A percentile compares a stretch with the other conserved stretches of the same genome.
Conservation (phyloP, 2,888 invertebrate species). For the Cheilosia variabilis region DNA sequence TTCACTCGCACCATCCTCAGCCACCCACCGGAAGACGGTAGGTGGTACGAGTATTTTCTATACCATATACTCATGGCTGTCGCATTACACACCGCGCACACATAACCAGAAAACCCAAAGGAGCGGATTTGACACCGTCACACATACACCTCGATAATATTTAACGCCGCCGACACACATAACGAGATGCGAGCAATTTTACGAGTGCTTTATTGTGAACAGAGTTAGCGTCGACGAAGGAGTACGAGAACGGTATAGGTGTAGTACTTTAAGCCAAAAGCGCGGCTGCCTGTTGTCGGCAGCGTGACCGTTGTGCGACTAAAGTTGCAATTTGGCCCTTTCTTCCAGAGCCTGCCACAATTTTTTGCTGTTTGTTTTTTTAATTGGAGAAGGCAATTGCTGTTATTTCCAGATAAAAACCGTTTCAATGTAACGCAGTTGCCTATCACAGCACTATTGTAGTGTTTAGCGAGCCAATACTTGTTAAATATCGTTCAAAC, state of each 20-base stretch:
- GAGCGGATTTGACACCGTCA: conserved; percentile 51
- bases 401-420: too few relatives aligned
- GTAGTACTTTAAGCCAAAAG: conserved; percentile 12
- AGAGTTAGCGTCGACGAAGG: background rate
- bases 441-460: too few relatives aligned
- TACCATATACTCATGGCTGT: conserved; percentile 52
- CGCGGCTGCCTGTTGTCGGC: conserved; percentile 22
- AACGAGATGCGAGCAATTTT: conserved; percentile 68
- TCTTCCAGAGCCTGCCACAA: too few relatives aligned
- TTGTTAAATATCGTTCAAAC: too few relatives aligned
- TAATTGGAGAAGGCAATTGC: too few relatives aligned
- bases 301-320: too few relatives aligned
- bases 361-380: too few relatives aligned
- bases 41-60: conserved; percentile 30
- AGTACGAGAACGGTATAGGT: background rate
- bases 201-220: conserved; percentile 64
- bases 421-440: too few relatives aligned
- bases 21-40: conserved; percentile 7
- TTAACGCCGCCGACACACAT: conserved; percentile 3
- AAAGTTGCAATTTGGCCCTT: too few relatives aligned
- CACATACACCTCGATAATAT: conserved; percentile 24
- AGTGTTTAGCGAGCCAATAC: too few relatives aligned
- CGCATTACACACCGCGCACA: conserved; percentile 29
- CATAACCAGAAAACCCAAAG: conserved; percentile 57
- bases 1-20: conserved; percentile 1